Evolutionary conservation across 2,113 vertebrate species (phyloP).

Genomic region (Istiophorus platypterus): DNA sequence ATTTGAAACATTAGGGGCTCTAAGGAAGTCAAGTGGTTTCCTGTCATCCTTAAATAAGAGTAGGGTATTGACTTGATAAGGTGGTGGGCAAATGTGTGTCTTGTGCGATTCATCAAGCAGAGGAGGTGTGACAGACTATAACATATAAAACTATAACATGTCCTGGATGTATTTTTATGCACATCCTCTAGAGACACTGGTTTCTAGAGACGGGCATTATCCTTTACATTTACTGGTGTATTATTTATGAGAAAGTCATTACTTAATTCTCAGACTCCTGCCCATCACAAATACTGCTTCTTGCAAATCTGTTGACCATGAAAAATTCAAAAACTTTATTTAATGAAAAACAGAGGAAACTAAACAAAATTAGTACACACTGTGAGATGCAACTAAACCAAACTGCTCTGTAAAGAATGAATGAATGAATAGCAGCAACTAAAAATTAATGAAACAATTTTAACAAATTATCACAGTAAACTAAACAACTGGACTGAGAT

Average conservation of each 20-base stretch:
- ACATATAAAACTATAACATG: constrained; percentile 42
- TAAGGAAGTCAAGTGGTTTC: constrained; percentile 20
- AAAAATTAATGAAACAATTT: background rate
- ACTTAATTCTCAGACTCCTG: background rate
- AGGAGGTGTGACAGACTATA: constrained; percentile 21
- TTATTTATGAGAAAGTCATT: background rate
- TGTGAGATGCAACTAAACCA: background rate
- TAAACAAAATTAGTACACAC: background rate
- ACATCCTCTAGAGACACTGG: background rate
- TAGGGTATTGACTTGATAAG: constrained; percentile 27
- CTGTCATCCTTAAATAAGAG: constrained; percentile 20
- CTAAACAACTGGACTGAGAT: background rate
- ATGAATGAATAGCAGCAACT: background rate
- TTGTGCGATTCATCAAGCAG: constrained; percentile 51
- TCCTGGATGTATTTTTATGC: constrained; percentile 8
- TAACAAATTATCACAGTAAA: background rate
- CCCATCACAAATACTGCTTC: background rate
- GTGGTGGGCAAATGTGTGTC: constrained; percentile 51
- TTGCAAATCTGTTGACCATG: background rate
- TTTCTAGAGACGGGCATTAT: background rate
- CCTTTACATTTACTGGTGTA: background rate
- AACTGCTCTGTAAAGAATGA: background rate
- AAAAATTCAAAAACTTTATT: background rate
- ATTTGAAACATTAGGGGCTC: constrained; percentile 10
- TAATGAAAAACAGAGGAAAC: too few species aligned